Evolutionary conservation across 2,113 vertebrate species (phyloP), one percentile per base, ranked within the genome.

Genomic region (Oplegnathus fasciatus): DNA sequence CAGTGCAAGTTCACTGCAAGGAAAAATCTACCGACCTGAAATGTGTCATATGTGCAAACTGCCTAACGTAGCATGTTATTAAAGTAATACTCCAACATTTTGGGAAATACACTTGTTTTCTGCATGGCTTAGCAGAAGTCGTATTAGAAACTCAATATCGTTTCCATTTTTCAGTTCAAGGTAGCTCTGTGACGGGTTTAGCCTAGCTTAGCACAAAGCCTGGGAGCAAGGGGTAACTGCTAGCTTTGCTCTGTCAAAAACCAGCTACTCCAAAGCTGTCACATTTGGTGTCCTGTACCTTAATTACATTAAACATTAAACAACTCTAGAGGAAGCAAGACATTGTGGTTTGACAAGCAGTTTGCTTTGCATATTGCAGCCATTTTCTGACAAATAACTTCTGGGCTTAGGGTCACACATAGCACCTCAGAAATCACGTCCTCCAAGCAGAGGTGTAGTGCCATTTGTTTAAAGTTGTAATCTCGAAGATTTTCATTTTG

Each of bases 21-120:
- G n/a, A 73, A 34, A 54, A 4, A 37, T 61, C 37, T 18, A 66
- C 72, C 22, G 17, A 73, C 71, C n/a, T 20, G 58, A 66, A 48
- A 65, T 6, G 62, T 60, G 62, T 73, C 57, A 50, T 32, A 55
- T 30, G 62, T 34, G 65, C 72, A 69, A 11, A 34, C 69, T 37
- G 46, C 73, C 67, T 77, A 68, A 84, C 34, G 11, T 28, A 64
- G 68, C 68, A 50, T 57, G 61, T 72, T 79, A 75, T 78, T 81
- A 57, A 81, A 88, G 28, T 6, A 20, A 24, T 40, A 9, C 37
- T 14, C 22, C 28, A n/a, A 42, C 58, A 18, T 28, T 24, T 22
- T 14, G 28, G 37, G 17, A 66, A 77, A 17, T 24, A 2, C 50
- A 17, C 28, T 5, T 42, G 55, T 42, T 60, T 50, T 30, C n/a